Evolutionary conservation across 2,797 vertebrate genomes (phyloP).

Genomic region (Pterois miles): DNA sequence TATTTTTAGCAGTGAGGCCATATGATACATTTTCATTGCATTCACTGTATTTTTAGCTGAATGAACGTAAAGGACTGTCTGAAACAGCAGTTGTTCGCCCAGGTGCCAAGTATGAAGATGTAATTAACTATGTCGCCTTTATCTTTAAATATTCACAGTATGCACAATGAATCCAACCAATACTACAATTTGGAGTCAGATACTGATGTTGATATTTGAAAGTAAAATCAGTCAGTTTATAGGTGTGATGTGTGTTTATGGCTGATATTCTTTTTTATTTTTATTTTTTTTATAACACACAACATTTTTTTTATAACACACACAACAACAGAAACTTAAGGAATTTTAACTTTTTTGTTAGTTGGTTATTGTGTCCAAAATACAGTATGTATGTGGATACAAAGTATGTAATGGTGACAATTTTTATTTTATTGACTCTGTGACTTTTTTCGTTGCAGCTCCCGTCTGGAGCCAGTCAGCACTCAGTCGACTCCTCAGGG

Average conservation of each 20-base stretch:
- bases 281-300: too few species aligned
- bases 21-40: slow-evolving; percentile 19
- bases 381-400: not conserved
- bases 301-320: too few species aligned
- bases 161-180: not conserved
- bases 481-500: slow-evolving; percentile 89
- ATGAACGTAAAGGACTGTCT: slow-evolving; percentile 16
- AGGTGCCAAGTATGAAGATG: slow-evolving; percentile 1
- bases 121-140: slow-evolving; percentile 11
- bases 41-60: slow-evolving; percentile 34
- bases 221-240: not conserved
- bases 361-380: not conserved
- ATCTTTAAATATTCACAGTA: slow-evolving; percentile 19
- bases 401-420: not conserved
- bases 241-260: too few species aligned
- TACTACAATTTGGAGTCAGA: not conserved
- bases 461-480: slow-evolving; percentile 91
- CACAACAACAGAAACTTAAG: too few species aligned
- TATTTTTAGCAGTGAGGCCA: not conserved
- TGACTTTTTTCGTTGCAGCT: slow-evolving; percentile 74
- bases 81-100: slow-evolving; percentile 6
- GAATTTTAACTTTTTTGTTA: too few species aligned
- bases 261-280: not conserved
- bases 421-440: not conserved
- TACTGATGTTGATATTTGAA: not conserved